Evolutionary conservation across 2,888 invertebrate genomes (phyloP), one percentile per base, ranked within the genome.

Genomic region (Callyntrura guangdongensis): DNA sequence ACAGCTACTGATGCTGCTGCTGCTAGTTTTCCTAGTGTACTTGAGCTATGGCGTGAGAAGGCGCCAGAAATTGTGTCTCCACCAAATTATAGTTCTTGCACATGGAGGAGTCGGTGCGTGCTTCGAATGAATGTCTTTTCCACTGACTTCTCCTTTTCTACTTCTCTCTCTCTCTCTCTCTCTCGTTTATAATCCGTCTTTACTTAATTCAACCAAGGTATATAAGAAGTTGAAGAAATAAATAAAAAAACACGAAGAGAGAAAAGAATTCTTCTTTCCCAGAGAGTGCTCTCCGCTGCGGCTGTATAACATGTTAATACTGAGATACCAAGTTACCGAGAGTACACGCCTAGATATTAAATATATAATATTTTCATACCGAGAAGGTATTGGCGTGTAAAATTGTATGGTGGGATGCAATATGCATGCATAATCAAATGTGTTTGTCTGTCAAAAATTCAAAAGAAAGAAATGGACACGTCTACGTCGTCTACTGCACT

Each of bases 51-150:
- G 93, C 93, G 93, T 93, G 93, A 93, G 93, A 93, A 93, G 94
- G 93, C 94, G 94, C 94, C 93, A 94, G 94, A 94, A 94, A 94
- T 94, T 93, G 94, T 94, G 94, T 94, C 94, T 94, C 93, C 93
- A 93, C 93, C 91, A 94, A 94, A 94, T 94, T 94, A 94, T 94
- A 94, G 93, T 92, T 92, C 90, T 91, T 93, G 93, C 88, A 85
- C 84, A 83, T 89, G 89, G 92, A 93, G 91, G 89, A 92, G 92
- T 93, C 93, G 89, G 92, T 93, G 93, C 93, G 93, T 93, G 93
- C 93, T 93, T 93, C 92, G 93, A 93, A 92, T 92, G 92, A 93
- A 93, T 92, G 93, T 93, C 93, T 92, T 90, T 91, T 82, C 87
- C 69, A 89, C 77, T 45, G 59, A 69, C 69, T 81, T 88, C 69